Evolutionary conservation across 1,140 invertebrate species (phyloP), one percentile per base, ranked within the genome.

Genomic region (Potamilus streckersoni): DNA sequence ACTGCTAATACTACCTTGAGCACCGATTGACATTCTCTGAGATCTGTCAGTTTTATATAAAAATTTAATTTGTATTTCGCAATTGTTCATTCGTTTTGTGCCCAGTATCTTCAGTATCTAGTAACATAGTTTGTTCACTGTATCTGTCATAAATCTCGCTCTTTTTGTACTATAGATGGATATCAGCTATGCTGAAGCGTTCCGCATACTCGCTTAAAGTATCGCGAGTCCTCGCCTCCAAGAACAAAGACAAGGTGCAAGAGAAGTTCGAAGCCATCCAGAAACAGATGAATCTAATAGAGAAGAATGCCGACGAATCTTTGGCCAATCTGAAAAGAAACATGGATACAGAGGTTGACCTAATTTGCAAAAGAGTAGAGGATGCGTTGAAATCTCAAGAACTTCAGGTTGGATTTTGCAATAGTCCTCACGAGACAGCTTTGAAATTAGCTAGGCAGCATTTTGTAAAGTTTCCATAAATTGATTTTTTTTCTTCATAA

Each of bases 231-330:
- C 71, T 71, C 62, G 62, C 69, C 2, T 69, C 74, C 15, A 76
- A 76, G 62, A 71, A 69, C n/a, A 71, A 71, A 69, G 74, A 76
- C 56, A 76, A 70, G n/a, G 69, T 67, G 27, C 71, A 76, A 20
- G 74, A 76, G 11, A 69, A 76, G 55, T 60, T 65, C 4, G 16
- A 59, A 60, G 11, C 38, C 38, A 67, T 76, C 38, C 71, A 76
- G 38, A 58, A 57, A 4, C 74, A 76, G n/a, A 76, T 76, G 20
- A 57, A 49, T 16, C 23, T 20, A 49, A 49, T 49, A 49, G 38
- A 49, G 38, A 49, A 49, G 57, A 71, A 71, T 27, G 64, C 74
- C 13, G 71, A 71, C 23, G 68, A 76, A 31, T 71, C 61, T 27
- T 71, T 76, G 6, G 62, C 23, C 57, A 71, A 71, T 19, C 57